Evolutionary conservation across 2,113 vertebrate species (phyloP).

Genomic region (Aplodontia rufa): DNA sequence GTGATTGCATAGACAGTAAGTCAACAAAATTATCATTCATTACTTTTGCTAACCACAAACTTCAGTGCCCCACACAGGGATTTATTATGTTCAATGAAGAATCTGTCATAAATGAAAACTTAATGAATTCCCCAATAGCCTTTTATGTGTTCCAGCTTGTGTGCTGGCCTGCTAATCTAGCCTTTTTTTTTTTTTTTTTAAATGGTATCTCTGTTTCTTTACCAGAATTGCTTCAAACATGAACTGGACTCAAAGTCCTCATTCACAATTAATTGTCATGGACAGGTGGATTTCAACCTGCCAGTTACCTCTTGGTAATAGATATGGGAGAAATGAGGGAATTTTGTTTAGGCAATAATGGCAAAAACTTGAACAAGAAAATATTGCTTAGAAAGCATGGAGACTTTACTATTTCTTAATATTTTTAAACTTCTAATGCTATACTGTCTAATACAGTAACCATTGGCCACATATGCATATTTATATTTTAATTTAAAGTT

Average conservation of each 20-base stretch:
- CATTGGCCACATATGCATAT: background rate
- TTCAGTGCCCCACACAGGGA: background rate
- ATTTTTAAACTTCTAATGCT: background rate
- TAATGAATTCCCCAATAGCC: constrained; percentile 16
- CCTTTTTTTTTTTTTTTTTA: no score
- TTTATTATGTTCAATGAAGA: constrained; percentile 36
- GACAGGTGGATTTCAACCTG: background rate
- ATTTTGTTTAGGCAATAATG: background rate
- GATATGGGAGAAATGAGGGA: background rate
- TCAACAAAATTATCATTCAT: background rate
- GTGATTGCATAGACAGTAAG: background rate
- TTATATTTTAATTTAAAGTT: constrained; percentile 22
- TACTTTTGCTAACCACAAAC: background rate
- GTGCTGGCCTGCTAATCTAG: background rate
- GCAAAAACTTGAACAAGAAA: background rate
- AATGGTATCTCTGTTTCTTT: constrained; percentile 13
- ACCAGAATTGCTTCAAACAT: constrained; percentile 11
- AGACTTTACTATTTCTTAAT: background rate
- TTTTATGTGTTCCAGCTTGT: background rate
- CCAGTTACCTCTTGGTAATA: background rate
- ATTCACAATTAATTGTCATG: background rate
- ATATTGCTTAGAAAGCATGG: background rate
- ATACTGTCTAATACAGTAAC: background rate
- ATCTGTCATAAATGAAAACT: constrained; percentile 51
- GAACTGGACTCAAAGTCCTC: background rate